Evolutionary conservation across 2,113 vertebrate genomes (phyloP), one percentile per base, ranked within the genome.

Genomic region (Felis chaus): DNA sequence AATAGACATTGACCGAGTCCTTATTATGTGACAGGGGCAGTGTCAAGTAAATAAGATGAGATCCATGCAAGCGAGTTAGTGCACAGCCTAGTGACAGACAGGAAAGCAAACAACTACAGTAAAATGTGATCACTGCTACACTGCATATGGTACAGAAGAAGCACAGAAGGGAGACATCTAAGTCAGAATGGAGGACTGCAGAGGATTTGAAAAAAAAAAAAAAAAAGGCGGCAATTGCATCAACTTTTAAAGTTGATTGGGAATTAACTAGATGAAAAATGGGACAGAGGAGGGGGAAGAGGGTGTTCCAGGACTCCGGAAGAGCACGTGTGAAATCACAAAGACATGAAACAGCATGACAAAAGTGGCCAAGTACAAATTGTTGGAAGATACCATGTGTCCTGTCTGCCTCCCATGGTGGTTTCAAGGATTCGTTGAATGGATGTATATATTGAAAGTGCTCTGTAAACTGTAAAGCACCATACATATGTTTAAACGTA

Each of bases 401-500:
- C 66, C 87, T 6, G 14, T 89, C 96, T 92, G 92, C 94, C 94
- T 97, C 96, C 95, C 95, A 82, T 84, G 81, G 61, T 92, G 90
- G 25, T 65, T 96, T 91, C 76, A 57, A 71, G 53, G 53, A 96
- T 94, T 74, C 74, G 48, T 61, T 79, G 94, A 93, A 55, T 65
- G 50, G 76, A 94, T 95, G 85, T 94, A 85, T 82, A 92, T 73
- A 91, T 11, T 68, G 71, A 92, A 93, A 94, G 68, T 82, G 84
- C 94, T 96, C 95, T 92, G 76, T 97, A 97, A 98, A 97, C 97
- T 91, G 71, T 95, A 97, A 96, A 97, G 97, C 76, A 45, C 65
- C 19, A 41, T 48, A 63, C 80, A 53, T 53, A 48, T 71, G 69
- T 91, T 95, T 48, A 81, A 96, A 97, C 86, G 88, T 95, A 96